phyloP scores from a whole-genome alignment of 2,113 vertebrate genomes.

The Hiodon tergisus region DNA sequence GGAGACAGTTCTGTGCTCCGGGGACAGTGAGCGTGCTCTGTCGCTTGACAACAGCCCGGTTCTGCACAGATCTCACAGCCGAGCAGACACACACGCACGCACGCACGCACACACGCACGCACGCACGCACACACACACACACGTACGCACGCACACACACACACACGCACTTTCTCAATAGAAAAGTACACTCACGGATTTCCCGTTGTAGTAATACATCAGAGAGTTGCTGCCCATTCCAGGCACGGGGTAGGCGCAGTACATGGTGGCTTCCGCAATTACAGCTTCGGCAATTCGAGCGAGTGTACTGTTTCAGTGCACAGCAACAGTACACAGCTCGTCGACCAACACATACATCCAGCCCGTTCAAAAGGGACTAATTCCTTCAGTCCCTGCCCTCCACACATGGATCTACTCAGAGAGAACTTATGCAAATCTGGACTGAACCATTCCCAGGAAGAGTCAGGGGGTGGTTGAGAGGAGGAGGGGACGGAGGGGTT shows the following conservation, averaged over 20 bases:
- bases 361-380: constrained; percentile 69
- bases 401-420: constrained; percentile 86
- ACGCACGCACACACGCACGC: constrained; percentile 9
- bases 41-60: not conserved
- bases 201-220: constrained; percentile 98
- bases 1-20: no score
- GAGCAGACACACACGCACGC: constrained; percentile 26
- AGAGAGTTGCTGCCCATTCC: constrained; percentile 92
- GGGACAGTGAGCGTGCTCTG: no score
- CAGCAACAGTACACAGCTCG: constrained; percentile 58
- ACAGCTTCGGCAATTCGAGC: constrained; percentile 41
- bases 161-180: constrained; percentile 29
- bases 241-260: constrained; percentile 93
- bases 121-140: constrained; percentile 8
- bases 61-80: not conserved
- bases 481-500: constrained; percentile 48
- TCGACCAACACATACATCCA: constrained; percentile 75
- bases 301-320: constrained; percentile 40
- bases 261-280: constrained; percentile 70
- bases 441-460: constrained; percentile 71
- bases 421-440: constrained; percentile 96
- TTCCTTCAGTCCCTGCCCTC: constrained; percentile 72
- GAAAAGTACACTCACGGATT: constrained; percentile 79
- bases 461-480: constrained; percentile 50
- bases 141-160: constrained; percentile 47